phyloP scores from a whole-genome alignment of 2,888 invertebrate species.

The Euzophera pinguis region DNA sequence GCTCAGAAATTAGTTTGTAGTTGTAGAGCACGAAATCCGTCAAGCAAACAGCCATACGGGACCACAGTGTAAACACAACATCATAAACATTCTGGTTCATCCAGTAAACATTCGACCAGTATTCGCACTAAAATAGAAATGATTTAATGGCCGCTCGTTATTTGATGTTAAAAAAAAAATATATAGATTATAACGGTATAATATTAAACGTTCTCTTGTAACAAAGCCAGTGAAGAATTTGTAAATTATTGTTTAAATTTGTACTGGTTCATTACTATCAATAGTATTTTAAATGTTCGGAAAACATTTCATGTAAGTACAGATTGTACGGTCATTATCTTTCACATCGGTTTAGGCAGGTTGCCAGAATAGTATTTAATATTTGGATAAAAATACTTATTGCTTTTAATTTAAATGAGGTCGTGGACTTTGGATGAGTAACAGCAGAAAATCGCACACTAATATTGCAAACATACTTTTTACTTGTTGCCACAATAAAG shows the following conservation, averaged over 20 bases:
- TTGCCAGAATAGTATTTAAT: constrained; percentile 48
- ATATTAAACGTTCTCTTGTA: constrained; percentile 16
- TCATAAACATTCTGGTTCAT: constrained; percentile 21
- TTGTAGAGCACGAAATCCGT: constrained; percentile 15
- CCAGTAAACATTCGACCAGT: constrained; percentile 24
- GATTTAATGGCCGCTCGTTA: constrained; percentile 25
- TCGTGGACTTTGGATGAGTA: constrained; percentile 19
- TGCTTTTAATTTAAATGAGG: constrained; percentile 37
- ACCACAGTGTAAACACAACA: constrained; percentile 24
- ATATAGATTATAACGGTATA: constrained; percentile 17
- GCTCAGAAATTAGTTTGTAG: background rate
- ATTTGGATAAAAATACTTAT: constrained; percentile 42
- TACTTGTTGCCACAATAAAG: no score
- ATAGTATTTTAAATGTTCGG: constrained; percentile 11
- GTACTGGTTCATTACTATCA: constrained; percentile 6
- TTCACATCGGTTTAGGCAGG: constrained; percentile 40
- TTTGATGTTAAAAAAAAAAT: constrained; percentile 21
- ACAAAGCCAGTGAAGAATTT: constrained; percentile 14
- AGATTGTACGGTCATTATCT: constrained; percentile 1
- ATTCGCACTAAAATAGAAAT: constrained; percentile 28
- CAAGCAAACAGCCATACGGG: constrained; percentile 15
- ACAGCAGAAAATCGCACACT: constrained; percentile 4
- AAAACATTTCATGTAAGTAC: constrained; percentile 5
- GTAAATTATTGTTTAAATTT: constrained; percentile 12
- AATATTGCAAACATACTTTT: background rate